Conservation (phyloP, 2,113 vertebrate species). For the Eolophus roseicapilla region DNA sequence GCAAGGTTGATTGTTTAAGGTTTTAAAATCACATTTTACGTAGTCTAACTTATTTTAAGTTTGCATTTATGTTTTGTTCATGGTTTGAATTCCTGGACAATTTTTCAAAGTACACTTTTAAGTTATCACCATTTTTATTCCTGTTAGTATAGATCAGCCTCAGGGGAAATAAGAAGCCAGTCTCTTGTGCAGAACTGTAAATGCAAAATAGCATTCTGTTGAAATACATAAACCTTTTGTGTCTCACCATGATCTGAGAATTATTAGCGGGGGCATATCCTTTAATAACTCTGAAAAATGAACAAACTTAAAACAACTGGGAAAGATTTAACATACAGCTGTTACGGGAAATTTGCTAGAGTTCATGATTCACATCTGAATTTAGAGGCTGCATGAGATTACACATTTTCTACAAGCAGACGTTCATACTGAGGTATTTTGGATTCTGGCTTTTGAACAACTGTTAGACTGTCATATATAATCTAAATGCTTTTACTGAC, state of each 20-base stretch:
- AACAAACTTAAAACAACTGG: constrained; percentile 30
- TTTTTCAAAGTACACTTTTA: constrained; percentile 33
- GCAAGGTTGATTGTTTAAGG: not conserved
- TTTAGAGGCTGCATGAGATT: constrained; percentile 21
- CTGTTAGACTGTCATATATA: not conserved
- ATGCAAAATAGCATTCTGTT: constrained; percentile 58
- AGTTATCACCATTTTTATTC: constrained; percentile 40
- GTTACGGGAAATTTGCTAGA: constrained; percentile 35
- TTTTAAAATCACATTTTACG: not conserved
- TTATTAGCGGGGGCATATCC: constrained; percentile 42
- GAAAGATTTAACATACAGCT: constrained; percentile 29
- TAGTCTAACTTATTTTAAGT: constrained; percentile 10
- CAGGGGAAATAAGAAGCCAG: constrained; percentile 55
- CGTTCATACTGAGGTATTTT: constrained; percentile 21
- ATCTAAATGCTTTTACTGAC: constrained; percentile 25
- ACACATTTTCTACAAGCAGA: constrained; percentile 32
- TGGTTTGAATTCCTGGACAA: constrained; percentile 7
- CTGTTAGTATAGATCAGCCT: constrained; percentile 35
- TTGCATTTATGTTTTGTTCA: not conserved
- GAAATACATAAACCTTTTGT: constrained; percentile 56
- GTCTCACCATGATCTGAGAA: constrained; percentile 12
- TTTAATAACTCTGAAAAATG: constrained; percentile 63
- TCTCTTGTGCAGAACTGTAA: constrained; percentile 32
- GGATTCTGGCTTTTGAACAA: constrained; percentile 2
- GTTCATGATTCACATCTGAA: constrained; percentile 51